Percentiles rank a stretch among this genome's conserved stretches.
These are phyloP conservation scores for Perodicticus potto DNA, from an alignment of 2,797 vertebrate genomes.

Conservation along the genomic window DNA sequence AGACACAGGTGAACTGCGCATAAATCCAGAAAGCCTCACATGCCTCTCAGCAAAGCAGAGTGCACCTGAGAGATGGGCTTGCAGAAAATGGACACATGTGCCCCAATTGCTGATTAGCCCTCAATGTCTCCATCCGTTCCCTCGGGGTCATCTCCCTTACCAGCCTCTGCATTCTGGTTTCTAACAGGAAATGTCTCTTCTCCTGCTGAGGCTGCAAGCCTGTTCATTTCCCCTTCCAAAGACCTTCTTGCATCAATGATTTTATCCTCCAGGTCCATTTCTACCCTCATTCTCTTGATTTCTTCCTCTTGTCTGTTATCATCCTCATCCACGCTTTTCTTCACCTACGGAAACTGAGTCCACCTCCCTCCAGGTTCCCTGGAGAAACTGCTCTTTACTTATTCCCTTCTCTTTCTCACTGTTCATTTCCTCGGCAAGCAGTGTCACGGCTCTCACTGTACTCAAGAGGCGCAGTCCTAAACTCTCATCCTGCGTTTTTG, in stretches of 20 bases:
- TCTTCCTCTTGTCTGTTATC: neutral
- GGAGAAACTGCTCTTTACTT: neutral
- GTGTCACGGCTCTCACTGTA: neutral
- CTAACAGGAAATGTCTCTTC: neutral
- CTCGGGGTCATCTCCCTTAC: neutral
- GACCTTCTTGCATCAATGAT: no score
- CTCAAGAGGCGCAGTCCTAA: accelerated
- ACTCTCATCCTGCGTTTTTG: neutral
- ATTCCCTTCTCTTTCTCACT: neutral
- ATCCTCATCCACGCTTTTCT: neutral
- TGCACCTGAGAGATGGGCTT: accelerated
- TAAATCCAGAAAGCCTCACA: constrained; percentile 46
- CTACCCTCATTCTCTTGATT: neutral
- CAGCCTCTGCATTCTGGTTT: neutral
- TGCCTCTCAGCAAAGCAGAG: neutral
- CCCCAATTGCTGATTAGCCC: no score
- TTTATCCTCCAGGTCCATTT: neutral
- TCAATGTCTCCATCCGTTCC: accelerated
- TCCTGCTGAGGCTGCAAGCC: neutral
- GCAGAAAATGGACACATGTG: neutral
- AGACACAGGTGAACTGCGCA: constrained; percentile 76
- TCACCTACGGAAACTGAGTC: neutral
- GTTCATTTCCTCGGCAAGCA: neutral
- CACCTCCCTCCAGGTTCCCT: neutral
- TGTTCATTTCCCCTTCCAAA: neutral